Evolutionary conservation across 2,888 invertebrate species (phyloP).

Genomic region (Pseudoips prasinana): DNA sequence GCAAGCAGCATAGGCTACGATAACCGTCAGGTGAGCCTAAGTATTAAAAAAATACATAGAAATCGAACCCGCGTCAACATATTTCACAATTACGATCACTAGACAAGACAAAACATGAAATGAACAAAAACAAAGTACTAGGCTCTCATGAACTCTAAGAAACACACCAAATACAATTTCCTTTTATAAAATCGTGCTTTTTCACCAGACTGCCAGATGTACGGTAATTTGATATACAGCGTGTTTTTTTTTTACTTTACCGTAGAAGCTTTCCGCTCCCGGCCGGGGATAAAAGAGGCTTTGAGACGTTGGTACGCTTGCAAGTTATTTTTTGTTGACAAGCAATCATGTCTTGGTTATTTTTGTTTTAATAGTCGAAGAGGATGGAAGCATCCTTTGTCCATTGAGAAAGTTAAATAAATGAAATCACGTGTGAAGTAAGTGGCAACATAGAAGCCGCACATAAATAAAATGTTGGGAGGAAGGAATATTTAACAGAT

Average conservation of each 20-base stretch:
- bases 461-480: no score
- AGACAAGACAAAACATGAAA: no score
- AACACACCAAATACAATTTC: conserved; percentile 24
- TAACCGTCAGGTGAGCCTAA: no score
- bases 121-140: conserved; percentile 19
- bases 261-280: conserved; percentile 39
- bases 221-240: conserved; percentile 39
- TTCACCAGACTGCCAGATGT: conserved; percentile 38
- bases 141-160: conserved; percentile 21
- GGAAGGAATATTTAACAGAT: no score
- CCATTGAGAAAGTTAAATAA: neutral
- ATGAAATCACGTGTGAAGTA: no score
- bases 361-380: conserved; percentile 26
- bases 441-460: no score
- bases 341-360: conserved; percentile 22
- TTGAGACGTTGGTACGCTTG: conserved; percentile 29
- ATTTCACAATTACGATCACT: no score
- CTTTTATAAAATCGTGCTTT: conserved; percentile 33
- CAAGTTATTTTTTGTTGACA: conserved; percentile 27
- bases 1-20: no score
- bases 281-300: conserved; percentile 40
- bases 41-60: no score
- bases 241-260: conserved; percentile 31
- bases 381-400: neutral
- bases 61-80: no score